These are phyloP conservation scores for Tenthredo livida DNA, from an alignment of 2,888 invertebrate species.

Conservation along the genomic window DNA sequence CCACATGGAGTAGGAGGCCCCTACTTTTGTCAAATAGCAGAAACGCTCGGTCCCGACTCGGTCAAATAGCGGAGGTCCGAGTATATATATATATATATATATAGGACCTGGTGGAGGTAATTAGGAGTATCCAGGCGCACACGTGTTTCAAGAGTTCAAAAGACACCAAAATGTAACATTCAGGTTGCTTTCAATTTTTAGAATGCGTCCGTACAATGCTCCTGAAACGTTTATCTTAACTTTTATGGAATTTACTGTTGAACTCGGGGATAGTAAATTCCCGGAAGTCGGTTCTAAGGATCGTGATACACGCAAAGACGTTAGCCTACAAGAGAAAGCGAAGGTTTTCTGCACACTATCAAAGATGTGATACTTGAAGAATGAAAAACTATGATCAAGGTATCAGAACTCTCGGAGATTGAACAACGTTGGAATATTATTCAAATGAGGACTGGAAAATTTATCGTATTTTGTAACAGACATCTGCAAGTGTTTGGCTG, in stretches of 20 bases:
- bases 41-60: no score
- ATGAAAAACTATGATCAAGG: background rate
- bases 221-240: background rate
- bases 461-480: background rate
- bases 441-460: background rate
- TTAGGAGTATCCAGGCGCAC: background rate
- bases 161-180: background rate
- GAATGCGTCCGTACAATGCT: background rate
- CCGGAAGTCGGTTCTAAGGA: background rate
- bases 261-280: background rate
- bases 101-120: background rate
- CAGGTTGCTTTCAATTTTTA: background rate
- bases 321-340: constrained; percentile 3
- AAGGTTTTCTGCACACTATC: background rate
- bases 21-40: no score
- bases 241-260: constrained; percentile 8
- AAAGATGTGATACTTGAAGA: background rate
- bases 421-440: background rate
- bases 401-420: background rate
- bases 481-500: background rate
- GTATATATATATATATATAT: no score
- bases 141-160: background rate
- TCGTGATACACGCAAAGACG: background rate
- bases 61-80: no score
- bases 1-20: no score